Base-by-base conservation (phyloP, 1,140 invertebrate genomes). In the Pissodes strobi region DNA sequence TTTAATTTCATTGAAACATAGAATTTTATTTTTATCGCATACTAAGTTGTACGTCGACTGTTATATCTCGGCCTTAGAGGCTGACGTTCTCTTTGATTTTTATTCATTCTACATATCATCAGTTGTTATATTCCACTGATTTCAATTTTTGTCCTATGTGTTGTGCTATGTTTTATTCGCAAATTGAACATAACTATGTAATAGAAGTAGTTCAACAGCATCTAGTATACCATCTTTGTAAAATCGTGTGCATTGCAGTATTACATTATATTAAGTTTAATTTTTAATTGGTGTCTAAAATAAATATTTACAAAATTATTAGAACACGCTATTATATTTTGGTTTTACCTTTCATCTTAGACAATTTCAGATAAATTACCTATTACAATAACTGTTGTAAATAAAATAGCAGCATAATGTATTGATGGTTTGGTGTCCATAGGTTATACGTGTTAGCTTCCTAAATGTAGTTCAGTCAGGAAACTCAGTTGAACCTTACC, bases 351-450 rank as follows among this genome's bases (percentile, higher is more conserved):
- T 46, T 41, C 34, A 61, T 43, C 25, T 46, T 43, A 62, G 59
- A 43, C 37, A 5, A 62, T 23, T 60, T 41, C 34, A 55, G 25
- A 39, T 45, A 30, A n/a, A 59, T 51, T 49, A 56, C 13, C 23
- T 48, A 66, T 48, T 57, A 66, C 39, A 51, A 67, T 43, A 61
- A 64, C 67, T 71, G 67, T 69, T 71, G 69, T 71, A 71, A 67
- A 71, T 71, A 71, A 62, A 61, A 58, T 66, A 66, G 53, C 68
- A 70, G 69, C 70, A 66, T 72, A 57, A 66, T 72, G 66, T 72
- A 72, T 72, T 48, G 62, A 68, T 70, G 68, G 70, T 72, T 69
- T 71, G 68, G 55, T 72, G 70, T 72, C 70, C 64, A 69, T 67
- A 71, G 69, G 64, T 66, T 64, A 60, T 69, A 64, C 67, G 67